Base-by-base conservation (phyloP, 2,888 invertebrate genomes). In the Micropterix aruncella region DNA sequence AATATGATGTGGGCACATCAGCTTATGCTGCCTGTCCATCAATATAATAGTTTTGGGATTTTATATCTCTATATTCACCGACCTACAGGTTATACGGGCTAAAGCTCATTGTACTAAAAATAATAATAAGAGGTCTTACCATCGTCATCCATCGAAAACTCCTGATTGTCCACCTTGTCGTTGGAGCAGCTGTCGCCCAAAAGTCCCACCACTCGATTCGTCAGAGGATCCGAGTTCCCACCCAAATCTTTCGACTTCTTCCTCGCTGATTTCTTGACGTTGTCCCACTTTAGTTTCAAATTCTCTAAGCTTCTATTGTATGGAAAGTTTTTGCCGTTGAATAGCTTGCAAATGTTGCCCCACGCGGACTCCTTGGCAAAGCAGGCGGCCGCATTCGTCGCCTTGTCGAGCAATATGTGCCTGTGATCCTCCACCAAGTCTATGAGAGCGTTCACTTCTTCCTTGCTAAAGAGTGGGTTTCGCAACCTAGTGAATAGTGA, bases 371-470 rank as follows among this genome's bases (percentile, higher is more conserved):
- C 40, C 18, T 40, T 40, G 12, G 40, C 40, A 12, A 12, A 18
- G 3, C 17, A 18, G 9, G 19, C 19, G 2, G 9, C 40, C 2
- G 40, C 40, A 14, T 40, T 40, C 18, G 7, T 18, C 17, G n/a
- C 18, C 9, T 9, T 17, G 18, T 18, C 18, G 18, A 40, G 17
- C 40, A 40, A 5, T 2, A 40, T 19, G 15, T 4, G 7, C n/a
- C n/a, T 40, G n/a, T 40, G 17, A 5, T 40, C 18, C 19, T 40
- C 40, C 18, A 40, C 19, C 2, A 40, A 18, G 4, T 18, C 40
- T 9, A 40, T 15, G 18, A 40, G 40, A 3, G 40, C 40, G 5
- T 40, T 19, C 9, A 17, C 17, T 14, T 40, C 40, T 14, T 16
- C 40, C 4, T 12, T 4, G 12, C 40, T 17, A 18, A 40, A 40